These are phyloP conservation scores for Lithophane leautieri DNA, from an alignment of 2,888 invertebrate genomes.

Conservation along the genomic window DNA sequence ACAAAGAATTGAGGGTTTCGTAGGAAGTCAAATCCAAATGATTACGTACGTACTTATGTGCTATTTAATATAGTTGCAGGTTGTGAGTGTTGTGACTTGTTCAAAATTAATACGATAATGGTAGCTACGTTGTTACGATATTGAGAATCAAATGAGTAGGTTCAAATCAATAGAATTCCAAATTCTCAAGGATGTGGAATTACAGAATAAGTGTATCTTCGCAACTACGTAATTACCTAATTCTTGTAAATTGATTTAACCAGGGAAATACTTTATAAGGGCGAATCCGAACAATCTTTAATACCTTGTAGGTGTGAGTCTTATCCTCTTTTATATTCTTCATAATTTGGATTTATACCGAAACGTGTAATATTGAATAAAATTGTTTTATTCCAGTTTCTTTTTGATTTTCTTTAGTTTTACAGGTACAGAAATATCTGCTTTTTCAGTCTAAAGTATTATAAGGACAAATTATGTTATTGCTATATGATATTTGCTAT, in stretches of 20 bases:
- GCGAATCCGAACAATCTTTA: too few species aligned
- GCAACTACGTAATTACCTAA: not conserved
- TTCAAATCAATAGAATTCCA: not conserved
- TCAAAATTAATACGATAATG: not conserved
- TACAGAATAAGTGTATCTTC: not conserved
- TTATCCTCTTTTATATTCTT: not conserved
- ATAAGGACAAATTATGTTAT: not conserved
- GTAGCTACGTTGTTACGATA: not conserved
- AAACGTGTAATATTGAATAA: too few species aligned
- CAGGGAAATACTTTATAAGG: not conserved
- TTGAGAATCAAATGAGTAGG: not conserved
- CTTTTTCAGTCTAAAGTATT: not conserved
- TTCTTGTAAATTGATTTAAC: not conserved
- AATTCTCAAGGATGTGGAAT: slow-evolving; percentile 1
- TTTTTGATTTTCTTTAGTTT: slow-evolving; percentile 1
- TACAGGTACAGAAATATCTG: not conserved
- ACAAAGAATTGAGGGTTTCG: not conserved
- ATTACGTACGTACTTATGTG: not conserved
- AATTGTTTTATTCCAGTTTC: not conserved
- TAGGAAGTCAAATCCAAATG: not conserved
- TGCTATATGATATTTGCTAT: too few species aligned
- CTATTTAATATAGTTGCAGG: not conserved
- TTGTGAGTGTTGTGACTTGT: not conserved
- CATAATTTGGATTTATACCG: too few species aligned
- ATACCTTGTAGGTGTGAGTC: not conserved